phyloP scores from a whole-genome alignment of 1,140 invertebrate species.

The Mizuhopecten yessoensis region DNA sequence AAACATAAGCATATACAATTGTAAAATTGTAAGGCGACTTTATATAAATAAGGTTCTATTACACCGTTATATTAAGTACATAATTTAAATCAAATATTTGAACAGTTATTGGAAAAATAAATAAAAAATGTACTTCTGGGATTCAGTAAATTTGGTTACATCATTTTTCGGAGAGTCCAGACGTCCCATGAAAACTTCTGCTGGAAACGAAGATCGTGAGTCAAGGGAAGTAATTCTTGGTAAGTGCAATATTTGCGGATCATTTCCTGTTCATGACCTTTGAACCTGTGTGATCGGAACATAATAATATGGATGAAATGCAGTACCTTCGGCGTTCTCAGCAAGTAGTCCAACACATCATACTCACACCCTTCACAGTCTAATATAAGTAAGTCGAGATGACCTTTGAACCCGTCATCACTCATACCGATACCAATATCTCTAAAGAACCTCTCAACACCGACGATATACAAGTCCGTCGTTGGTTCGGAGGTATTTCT shows the following conservation, averaged over 20 bases:
- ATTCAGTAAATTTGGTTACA: not conserved
- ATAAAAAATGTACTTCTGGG: no score
- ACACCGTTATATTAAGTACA: no score
- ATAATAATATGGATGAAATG: not conserved
- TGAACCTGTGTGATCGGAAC: not conserved
- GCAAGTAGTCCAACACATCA: not conserved
- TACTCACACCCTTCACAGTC: slow-evolving; percentile 16
- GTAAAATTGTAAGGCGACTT: no score
- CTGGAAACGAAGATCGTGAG: not conserved
- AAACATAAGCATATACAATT: no score
- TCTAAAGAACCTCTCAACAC: slow-evolving; percentile 1
- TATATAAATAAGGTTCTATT: no score
- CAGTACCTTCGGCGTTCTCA: not conserved
- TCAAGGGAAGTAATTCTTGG: not conserved
- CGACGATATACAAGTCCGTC: not conserved
- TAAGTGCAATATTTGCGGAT: not conserved
- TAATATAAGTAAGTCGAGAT: not conserved
- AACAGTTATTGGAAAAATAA: no score
- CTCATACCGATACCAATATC: not conserved
- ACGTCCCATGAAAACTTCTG: not conserved
- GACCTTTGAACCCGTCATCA: not conserved
- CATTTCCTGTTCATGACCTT: not conserved
- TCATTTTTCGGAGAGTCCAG: not conserved
- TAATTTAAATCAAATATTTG: no score
- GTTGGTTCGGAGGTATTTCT: not conserved